These are phyloP conservation scores for Lycopodina hypogea DNA, from an alignment of 37 sponge, comb jelly and placozoan species.

Conservation along the genomic window DNA sequence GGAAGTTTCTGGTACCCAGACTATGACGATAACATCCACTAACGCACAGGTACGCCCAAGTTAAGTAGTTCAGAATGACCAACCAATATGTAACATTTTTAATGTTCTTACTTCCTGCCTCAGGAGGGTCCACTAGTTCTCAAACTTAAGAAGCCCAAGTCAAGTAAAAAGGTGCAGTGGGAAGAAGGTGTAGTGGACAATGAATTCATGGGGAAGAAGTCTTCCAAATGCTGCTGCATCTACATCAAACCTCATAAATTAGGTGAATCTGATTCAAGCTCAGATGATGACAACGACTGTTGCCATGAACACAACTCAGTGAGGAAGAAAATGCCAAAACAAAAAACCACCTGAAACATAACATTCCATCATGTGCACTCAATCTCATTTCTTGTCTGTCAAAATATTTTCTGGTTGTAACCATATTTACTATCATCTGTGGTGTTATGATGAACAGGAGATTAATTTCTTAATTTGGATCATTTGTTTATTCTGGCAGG, in stretches of 20 bases:
- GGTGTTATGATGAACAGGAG: too few species aligned
- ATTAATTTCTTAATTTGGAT: too few species aligned
- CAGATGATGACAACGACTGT: slow-evolving; percentile 65
- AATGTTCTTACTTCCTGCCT: not conserved
- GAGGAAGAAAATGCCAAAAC: slow-evolving; percentile 22
- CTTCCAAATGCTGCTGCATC: slow-evolving; percentile 95
- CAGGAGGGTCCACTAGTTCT: slow-evolving; percentile 47
- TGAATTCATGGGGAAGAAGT: slow-evolving; percentile 96
- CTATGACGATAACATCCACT: not conserved
- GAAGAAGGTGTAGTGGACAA: slow-evolving; percentile 90
- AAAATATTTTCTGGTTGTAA: too few species aligned
- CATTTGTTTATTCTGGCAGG: too few species aligned
- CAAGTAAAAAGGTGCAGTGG: slow-evolving; percentile 85
- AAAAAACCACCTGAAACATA: not conserved
- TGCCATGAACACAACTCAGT: slow-evolving; percentile 74
- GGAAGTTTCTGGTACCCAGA: not conserved
- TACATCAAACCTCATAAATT: slow-evolving; percentile 72
- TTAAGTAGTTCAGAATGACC: not conserved
- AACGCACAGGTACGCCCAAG: not conserved
- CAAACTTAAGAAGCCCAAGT: slow-evolving; percentile 71
- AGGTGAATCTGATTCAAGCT: slow-evolving; percentile 63
- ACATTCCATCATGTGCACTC: not conserved
- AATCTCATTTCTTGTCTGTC: too few species aligned
- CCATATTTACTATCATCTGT: too few species aligned
- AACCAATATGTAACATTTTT: too few species aligned